A percentile compares a stretch with the other conserved stretches of the same genome.
These are phyloP conservation scores for Cairina moschata DNA, from an alignment of 2,113 vertebrate species.

Conservation along the genomic window DNA sequence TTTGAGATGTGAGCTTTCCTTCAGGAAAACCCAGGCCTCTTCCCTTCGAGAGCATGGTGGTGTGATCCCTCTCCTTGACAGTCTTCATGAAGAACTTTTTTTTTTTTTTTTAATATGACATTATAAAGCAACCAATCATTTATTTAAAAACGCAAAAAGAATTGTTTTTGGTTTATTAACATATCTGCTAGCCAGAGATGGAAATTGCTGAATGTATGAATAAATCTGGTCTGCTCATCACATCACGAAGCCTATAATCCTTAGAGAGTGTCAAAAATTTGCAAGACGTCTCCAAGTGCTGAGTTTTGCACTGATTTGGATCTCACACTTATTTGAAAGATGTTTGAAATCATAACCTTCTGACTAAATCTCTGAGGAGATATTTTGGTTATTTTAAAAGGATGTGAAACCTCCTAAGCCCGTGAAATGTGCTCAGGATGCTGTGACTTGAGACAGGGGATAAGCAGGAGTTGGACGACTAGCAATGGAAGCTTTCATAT, in stretches of 20 bases:
- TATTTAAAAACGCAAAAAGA: background rate
- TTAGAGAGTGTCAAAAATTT: background rate
- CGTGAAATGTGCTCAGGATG: background rate
- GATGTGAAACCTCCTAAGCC: background rate
- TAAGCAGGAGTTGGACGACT: background rate
- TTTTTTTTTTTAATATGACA: background rate
- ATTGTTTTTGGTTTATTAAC: background rate
- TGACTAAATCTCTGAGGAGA: background rate
- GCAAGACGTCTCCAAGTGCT: background rate
- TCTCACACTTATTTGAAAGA: constrained; percentile 6
- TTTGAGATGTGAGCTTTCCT: background rate
- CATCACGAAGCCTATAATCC: background rate
- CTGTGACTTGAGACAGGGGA: background rate
- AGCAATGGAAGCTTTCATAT: background rate
- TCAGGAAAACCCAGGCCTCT: background rate
- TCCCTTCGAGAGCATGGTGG: accelerated
- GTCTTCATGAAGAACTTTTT: background rate
- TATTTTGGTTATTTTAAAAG: constrained; percentile 1
- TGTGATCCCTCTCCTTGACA: background rate
- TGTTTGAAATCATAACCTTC: constrained; percentile 15
- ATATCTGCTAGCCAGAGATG: background rate
- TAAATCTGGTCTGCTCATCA: background rate
- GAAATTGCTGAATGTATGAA: background rate
- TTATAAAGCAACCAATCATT: background rate
- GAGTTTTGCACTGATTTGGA: constrained; percentile 20